Evolutionary conservation across 2,113 vertebrate species (phyloP).

Genomic region (Myotis yumanensis): DNA sequence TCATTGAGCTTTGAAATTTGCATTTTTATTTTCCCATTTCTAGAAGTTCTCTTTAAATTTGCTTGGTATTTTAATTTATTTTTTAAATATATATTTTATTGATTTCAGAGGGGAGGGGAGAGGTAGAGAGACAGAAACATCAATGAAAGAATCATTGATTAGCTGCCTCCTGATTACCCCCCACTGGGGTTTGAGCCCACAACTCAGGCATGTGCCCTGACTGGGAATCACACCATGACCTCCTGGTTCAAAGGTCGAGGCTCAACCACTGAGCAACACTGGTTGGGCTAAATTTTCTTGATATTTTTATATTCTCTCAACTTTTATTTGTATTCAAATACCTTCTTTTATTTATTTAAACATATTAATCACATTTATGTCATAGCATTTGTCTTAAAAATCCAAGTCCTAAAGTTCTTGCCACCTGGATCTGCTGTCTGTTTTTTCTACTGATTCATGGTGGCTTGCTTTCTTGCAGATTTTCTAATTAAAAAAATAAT

Average conservation of each 20-base stretch:
- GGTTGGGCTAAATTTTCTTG: background rate
- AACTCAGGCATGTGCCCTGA: too few species aligned
- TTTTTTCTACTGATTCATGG: background rate
- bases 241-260: too few species aligned
- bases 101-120: too few species aligned
- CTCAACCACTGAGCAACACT: too few species aligned
- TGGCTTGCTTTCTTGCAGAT: background rate
- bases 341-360: constrained; percentile 1
- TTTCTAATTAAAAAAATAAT: background rate
- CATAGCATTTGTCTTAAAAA: background rate
- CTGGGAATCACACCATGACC: too few species aligned
- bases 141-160: too few species aligned
- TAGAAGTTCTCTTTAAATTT: constrained; percentile 20
- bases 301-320: background rate
- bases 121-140: too few species aligned
- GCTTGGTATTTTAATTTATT: background rate
- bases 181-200: too few species aligned
- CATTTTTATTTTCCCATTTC: background rate
- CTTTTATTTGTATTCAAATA: background rate
- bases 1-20: background rate
- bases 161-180: too few species aligned
- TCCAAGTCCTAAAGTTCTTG: background rate
- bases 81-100: too few species aligned
- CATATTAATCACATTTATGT: background rate
- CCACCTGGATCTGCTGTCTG: background rate